phyloP scores from a whole-genome alignment of 2,888 invertebrate genomes.

The Magallana nippona region DNA sequence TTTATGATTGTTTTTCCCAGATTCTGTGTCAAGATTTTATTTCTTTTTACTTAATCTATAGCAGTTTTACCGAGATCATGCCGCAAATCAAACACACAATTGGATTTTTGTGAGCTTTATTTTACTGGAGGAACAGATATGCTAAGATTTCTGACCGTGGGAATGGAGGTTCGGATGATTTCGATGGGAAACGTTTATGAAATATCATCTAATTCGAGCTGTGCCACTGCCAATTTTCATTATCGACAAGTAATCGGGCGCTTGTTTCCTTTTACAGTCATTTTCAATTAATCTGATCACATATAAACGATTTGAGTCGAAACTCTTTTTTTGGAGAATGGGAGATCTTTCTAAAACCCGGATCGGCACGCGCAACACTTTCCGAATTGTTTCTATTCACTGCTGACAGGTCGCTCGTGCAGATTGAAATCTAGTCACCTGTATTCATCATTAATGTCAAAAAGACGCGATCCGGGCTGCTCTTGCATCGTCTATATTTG shows the following conservation, averaged over 20 bases:
- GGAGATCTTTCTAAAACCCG: neutral
- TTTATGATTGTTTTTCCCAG: constrained; percentile 26
- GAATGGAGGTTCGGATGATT: neutral
- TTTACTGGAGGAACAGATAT: constrained; percentile 28
- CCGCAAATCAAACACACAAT: constrained; percentile 26
- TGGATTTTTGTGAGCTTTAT: constrained; percentile 24
- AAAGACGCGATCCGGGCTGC: neutral
- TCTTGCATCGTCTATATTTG: neutral
- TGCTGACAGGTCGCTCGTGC: constrained; percentile 13
- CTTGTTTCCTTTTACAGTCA: constrained; percentile 30
- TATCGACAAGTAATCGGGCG: constrained; percentile 5
- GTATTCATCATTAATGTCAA: constrained; percentile 19
- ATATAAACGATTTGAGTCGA: neutral
- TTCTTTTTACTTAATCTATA: constrained; percentile 23
- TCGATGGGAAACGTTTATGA: constrained; percentile 27
- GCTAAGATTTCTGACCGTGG: constrained; percentile 26
- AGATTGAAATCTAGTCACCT: constrained; percentile 19
- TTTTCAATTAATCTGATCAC: constrained; percentile 8
- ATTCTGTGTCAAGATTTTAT: constrained; percentile 31
- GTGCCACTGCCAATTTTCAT: constrained; percentile 23
- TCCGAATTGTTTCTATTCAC: neutral
- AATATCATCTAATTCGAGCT: constrained; percentile 29
- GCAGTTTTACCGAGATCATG: constrained; percentile 14
- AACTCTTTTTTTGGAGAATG: neutral
- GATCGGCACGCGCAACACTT: constrained; percentile 22